Conservation (phyloP, 2,888 invertebrate species). For the Heliconius hortense region DNA sequence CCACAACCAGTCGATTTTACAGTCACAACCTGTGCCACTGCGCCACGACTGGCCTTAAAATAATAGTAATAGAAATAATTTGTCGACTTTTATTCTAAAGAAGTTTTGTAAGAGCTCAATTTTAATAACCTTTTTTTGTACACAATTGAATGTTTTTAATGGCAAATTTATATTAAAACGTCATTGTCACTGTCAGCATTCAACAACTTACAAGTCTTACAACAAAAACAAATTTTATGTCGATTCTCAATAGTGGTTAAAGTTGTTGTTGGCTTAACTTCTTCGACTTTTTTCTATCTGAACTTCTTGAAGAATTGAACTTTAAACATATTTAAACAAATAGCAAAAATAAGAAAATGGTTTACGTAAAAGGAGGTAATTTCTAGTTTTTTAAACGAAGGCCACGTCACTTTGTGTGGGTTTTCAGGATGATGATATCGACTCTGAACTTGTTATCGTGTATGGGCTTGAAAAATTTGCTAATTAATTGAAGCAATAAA, state of each 20-base stretch:
- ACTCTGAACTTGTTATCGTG: slow-evolving; percentile 11
- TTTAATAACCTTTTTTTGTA: background rate
- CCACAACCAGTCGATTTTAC: no score
- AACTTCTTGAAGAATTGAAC: background rate
- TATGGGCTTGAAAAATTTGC: background rate
- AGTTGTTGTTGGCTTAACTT: background rate
- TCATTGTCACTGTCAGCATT: background rate
- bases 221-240: background rate
- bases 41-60: no score
- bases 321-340: background rate
- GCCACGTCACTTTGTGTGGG: slow-evolving; percentile 18
- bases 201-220: no score
- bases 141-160: background rate
- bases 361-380: slow-evolving; percentile 61
- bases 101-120: background rate
- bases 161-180: background rate
- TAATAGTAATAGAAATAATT: no score
- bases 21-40: no score
- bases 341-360: slow-evolving; percentile 49
- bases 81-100: no score
- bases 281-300: no score
- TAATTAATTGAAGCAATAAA: background rate
- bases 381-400: background rate
- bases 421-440: slow-evolving; percentile 21
- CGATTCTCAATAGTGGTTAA: background rate